A percentile compares a stretch with the other conserved stretches of the same genome.
Evolutionary conservation across 92 coral and sea anemone species (phyloP).

Genomic region (Bergia sp.): DNA sequence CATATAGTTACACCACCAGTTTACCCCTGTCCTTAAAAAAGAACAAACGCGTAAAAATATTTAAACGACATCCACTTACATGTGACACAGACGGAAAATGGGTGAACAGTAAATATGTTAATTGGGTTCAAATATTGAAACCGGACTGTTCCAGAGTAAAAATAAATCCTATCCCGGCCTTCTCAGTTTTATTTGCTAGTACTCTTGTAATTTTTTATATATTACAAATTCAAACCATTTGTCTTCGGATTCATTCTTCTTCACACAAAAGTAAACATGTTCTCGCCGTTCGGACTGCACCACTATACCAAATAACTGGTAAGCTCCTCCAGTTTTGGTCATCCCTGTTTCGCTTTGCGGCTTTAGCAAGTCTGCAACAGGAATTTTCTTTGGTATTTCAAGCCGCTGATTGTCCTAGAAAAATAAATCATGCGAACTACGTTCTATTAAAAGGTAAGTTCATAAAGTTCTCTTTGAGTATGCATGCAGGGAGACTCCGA

Average conservation of each 20-base stretch:
- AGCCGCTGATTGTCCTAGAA: background rate
- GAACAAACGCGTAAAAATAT: no score
- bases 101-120: no score
- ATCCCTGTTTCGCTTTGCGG: slow-evolving; percentile 9
- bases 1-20: background rate
- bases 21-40: no score
- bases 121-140: no score
- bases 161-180: no score
- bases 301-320: slow-evolving; percentile 15
- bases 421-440: no score
- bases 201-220: background rate
- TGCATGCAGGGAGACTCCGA: no score
- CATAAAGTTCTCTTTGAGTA: no score
- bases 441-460: no score
- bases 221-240: slow-evolving; percentile 1
- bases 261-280: slow-evolving; percentile 22
- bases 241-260: background rate
- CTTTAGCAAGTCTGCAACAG: slow-evolving; percentile 21
- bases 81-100: no score
- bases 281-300: slow-evolving; percentile 5
- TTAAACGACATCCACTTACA: no score
- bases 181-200: background rate
- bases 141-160: no score
- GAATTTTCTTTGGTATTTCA: background rate
- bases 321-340: background rate